Conservation (phyloP, 92 coral and sea anemone species). For the Parazoanthus darwini region DNA sequence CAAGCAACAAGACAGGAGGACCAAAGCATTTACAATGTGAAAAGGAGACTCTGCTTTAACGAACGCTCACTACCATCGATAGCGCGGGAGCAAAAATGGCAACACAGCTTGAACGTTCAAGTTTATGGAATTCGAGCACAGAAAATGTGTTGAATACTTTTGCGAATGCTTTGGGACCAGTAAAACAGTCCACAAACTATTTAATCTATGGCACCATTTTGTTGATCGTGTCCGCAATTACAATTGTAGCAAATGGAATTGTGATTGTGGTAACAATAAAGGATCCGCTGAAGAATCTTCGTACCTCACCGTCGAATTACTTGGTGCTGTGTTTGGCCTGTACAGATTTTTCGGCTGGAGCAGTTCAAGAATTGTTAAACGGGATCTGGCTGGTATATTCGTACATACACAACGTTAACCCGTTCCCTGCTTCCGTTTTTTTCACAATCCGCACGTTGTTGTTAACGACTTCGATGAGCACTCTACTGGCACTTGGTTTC, state of each 20-base stretch:
- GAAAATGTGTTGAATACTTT: background rate
- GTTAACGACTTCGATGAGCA: background rate
- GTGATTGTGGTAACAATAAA: background rate
- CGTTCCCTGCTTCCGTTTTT: background rate
- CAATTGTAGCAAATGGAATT: background rate
- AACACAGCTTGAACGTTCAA: background rate
- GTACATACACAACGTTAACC: background rate
- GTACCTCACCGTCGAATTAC: background rate
- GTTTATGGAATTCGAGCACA: conserved; percentile 10
- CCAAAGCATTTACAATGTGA: background rate
- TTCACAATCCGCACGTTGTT: conserved; percentile 2
- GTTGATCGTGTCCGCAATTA: background rate
- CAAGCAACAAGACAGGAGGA: background rate
- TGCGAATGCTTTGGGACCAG: background rate
- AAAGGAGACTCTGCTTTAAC: background rate
- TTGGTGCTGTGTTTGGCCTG: conserved; percentile 22
- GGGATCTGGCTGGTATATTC: background rate
- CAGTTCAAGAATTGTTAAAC: conserved; percentile 4
- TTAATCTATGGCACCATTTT: background rate
- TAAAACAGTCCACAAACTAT: background rate
- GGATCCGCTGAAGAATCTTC: conserved; percentile 6
- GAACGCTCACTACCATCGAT: background rate
- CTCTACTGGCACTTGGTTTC: background rate
- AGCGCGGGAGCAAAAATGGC: background rate
- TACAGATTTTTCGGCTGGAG: background rate